Conservation (phyloP, 2,888 invertebrate species). For the Diarsia rubi region DNA sequence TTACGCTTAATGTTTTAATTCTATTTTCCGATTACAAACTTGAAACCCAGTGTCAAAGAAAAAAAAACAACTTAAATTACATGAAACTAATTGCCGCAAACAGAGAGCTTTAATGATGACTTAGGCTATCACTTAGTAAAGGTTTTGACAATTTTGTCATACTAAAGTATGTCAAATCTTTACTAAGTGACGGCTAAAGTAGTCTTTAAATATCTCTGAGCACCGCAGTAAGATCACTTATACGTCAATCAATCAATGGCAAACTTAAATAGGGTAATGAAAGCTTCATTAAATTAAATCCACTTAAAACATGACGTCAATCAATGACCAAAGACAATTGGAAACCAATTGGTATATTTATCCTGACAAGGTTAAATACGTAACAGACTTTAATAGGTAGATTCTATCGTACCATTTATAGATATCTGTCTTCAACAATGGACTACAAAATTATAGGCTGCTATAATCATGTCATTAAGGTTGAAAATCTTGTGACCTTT, state of each 20-base stretch:
- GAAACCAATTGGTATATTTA: constrained; percentile 29
- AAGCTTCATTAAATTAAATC: constrained; percentile 28
- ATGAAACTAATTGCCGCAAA: too few relatives aligned
- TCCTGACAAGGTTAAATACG: constrained; percentile 1
- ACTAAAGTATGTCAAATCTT: too few relatives aligned
- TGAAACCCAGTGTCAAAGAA: neutral
- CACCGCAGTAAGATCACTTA: neutral
- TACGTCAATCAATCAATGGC: neutral
- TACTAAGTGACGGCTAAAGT: too few relatives aligned
- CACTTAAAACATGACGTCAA: constrained; percentile 33
- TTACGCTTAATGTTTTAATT: too few relatives aligned
- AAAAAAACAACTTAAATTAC: neutral
- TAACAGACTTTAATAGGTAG: neutral
- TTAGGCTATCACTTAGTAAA: too few relatives aligned
- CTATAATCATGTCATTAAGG: neutral
- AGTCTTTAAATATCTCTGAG: too few relatives aligned
- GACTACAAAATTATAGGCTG: neutral
- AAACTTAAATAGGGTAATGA: constrained; percentile 29
- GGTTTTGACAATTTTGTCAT: too few relatives aligned
- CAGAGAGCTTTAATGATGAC: too few relatives aligned
- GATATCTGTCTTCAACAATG: neutral
- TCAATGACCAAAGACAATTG: constrained; percentile 30
- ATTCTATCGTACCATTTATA: neutral
- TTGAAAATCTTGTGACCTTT: neutral
- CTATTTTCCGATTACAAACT: neutral